phyloP scores from a whole-genome alignment of 2,888 invertebrate genomes.

The Drosophila rubida region DNA sequence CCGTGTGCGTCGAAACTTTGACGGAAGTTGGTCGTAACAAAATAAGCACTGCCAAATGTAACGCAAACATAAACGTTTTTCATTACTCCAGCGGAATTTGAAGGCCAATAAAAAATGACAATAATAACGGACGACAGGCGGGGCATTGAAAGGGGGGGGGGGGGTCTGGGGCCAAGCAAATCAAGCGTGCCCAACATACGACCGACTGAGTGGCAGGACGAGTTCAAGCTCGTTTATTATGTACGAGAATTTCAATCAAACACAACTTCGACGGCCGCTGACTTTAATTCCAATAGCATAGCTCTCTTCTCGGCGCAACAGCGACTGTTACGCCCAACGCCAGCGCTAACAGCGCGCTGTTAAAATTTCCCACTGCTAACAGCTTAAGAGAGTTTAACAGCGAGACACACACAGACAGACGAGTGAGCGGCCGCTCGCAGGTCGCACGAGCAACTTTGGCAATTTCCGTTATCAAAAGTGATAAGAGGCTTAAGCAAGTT shows the following conservation, averaged over 20 bases:
- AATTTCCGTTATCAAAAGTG: constrained; percentile 45
- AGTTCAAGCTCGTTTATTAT: constrained; percentile 28
- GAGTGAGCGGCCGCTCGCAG: not conserved
- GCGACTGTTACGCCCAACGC: not conserved
- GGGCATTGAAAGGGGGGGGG: not conserved
- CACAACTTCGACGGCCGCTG: constrained; percentile 17
- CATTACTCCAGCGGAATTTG: constrained; percentile 69
- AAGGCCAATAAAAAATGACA: constrained; percentile 69
- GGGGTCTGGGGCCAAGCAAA: constrained; percentile 19
- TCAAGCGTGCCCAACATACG: constrained; percentile 20
- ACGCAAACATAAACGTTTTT: constrained; percentile 72
- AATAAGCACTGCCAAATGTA: constrained; percentile 47
- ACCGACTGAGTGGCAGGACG: not conserved
- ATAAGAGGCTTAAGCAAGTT: constrained; percentile 42
- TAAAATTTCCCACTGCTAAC: constrained; percentile 62
- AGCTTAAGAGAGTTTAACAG: constrained; percentile 59
- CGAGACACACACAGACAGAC: not conserved
- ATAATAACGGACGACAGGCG: constrained; percentile 48
- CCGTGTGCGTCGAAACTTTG: constrained; percentile 57
- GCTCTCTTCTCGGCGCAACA: constrained; percentile 2
- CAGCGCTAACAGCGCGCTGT: constrained; percentile 24
- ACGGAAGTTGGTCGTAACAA: constrained; percentile 53
- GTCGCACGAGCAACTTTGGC: not conserved
- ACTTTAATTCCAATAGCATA: constrained; percentile 33
- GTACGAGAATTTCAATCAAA: constrained; percentile 39